phyloP scores from a whole-genome alignment of 2,888 invertebrate species.

The Mesorhabditis spiculigera region DNA sequence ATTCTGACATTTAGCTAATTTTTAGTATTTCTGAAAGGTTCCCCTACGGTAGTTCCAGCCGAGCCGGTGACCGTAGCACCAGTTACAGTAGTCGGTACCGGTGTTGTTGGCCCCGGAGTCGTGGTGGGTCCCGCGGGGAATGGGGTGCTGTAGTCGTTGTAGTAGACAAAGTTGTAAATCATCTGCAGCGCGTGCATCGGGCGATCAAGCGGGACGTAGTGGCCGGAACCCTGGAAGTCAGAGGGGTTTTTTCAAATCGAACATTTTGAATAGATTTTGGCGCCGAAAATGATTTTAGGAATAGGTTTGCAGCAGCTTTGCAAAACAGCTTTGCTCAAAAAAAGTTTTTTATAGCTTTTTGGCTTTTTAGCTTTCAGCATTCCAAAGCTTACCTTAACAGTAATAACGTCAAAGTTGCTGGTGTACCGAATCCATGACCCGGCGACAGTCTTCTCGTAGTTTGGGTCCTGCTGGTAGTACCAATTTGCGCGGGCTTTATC shows the following conservation, averaged over 20 bases:
- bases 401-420: neutral
- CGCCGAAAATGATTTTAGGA: too few relatives aligned
- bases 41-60: too few relatives aligned
- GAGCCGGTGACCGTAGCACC: too few relatives aligned
- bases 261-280: too few relatives aligned
- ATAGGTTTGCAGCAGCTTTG: too few relatives aligned
- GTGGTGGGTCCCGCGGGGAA: neutral
- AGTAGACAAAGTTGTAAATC: constrained; percentile 29
- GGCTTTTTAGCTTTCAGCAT: neutral
- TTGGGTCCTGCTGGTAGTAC: constrained; percentile 1
- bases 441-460: neutral
- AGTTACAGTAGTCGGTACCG: neutral
- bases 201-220: constrained; percentile 33
- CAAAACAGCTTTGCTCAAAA: neutral
- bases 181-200: constrained; percentile 32
- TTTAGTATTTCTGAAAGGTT: too few relatives aligned
- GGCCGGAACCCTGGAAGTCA: constrained; percentile 29
- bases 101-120: neutral
- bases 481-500: neutral
- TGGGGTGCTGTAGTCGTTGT: constrained; percentile 25
- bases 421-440: neutral
- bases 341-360: neutral
- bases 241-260: neutral
- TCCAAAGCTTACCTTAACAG: neutral
- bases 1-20: too few relatives aligned